Percentiles rank a stretch among this genome's conserved stretches.
These are phyloP conservation scores for Rhamnusium bicolor DNA, from an alignment of 2,888 invertebrate species.

Conservation along the genomic window DNA sequence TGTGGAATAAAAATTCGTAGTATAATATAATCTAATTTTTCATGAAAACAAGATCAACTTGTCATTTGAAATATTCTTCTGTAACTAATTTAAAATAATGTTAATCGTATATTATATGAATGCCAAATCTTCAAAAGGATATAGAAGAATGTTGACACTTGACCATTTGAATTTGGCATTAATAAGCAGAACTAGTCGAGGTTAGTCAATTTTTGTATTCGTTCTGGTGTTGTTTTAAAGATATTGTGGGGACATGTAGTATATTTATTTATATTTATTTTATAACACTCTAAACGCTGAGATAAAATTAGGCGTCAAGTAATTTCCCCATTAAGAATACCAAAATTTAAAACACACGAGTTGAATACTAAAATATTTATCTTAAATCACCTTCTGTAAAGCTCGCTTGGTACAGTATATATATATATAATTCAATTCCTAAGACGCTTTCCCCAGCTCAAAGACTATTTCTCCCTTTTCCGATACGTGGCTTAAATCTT, in stretches of 20 bases:
- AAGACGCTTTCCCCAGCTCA: conserved; percentile 29
- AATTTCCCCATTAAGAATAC: conserved; percentile 7
- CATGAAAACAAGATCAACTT: not conserved
- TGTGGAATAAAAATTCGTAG: conserved; percentile 5
- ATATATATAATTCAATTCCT: conserved; percentile 40
- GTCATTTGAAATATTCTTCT: no score
- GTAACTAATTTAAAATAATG: no score
- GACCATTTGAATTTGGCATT: no score
- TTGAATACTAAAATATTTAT: conserved; percentile 25
- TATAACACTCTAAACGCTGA: no score
- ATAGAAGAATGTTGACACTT: no score
- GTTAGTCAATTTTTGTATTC: no score
- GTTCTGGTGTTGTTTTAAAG: no score
- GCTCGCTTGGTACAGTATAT: conserved; percentile 19
- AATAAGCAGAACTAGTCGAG: no score
- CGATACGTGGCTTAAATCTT: conserved; percentile 28
- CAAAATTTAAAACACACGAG: conserved; percentile 17
- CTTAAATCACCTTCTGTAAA: conserved; percentile 23
- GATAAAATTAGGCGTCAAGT: not conserved
- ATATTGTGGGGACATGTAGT: no score
- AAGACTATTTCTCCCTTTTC: conserved; percentile 29
- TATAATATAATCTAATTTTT: not conserved
- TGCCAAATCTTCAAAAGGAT: no score
- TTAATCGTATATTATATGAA: no score
- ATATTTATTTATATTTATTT: no score